These are phyloP conservation scores for Periophthalmodon schlosseri DNA, from an alignment of 2,113 vertebrate species.

Conservation along the genomic window DNA sequence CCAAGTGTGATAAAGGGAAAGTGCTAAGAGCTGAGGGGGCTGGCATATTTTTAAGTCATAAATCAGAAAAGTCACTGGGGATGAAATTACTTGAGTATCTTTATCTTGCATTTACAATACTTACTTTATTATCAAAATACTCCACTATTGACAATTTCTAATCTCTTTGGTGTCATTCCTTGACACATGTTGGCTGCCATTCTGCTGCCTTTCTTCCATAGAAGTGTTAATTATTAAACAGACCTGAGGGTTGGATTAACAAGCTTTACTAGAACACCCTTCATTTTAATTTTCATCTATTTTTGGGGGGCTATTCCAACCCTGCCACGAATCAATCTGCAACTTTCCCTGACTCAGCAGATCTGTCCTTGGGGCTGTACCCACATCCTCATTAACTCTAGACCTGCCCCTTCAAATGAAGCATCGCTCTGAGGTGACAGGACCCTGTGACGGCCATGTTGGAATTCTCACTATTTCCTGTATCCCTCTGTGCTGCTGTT, in stretches of 20 bases:
- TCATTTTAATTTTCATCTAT: background rate
- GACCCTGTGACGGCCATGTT: conserved; percentile 45
- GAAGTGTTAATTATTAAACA: background rate
- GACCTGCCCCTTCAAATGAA: conserved; percentile 26
- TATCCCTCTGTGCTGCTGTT: conserved; percentile 58
- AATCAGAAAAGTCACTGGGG: background rate
- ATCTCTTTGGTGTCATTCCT: background rate
- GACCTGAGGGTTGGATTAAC: background rate
- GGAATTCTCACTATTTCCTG: conserved; percentile 74
- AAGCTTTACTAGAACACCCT: too few species aligned
- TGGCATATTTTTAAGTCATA: conserved; percentile 45
- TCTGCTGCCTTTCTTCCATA: background rate
- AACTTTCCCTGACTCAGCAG: conserved; percentile 53
- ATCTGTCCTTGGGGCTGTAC: conserved; percentile 33
- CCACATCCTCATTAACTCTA: conserved; percentile 55
- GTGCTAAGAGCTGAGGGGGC: conserved; percentile 18
- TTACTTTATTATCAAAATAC: too few species aligned
- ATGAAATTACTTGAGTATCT: background rate
- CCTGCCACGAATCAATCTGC: conserved; percentile 21
- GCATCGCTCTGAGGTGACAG: background rate
- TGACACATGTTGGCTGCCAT: too few species aligned
- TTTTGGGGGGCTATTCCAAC: background rate
- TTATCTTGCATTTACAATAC: too few species aligned
- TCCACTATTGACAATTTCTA: background rate
- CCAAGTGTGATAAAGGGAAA: conserved; percentile 32